A percentile compares a stretch with the other conserved stretches of the same genome.
These are phyloP conservation scores for Pachypanchax playfairii DNA, from an alignment of 2,113 vertebrate genomes.

Conservation along the genomic window DNA sequence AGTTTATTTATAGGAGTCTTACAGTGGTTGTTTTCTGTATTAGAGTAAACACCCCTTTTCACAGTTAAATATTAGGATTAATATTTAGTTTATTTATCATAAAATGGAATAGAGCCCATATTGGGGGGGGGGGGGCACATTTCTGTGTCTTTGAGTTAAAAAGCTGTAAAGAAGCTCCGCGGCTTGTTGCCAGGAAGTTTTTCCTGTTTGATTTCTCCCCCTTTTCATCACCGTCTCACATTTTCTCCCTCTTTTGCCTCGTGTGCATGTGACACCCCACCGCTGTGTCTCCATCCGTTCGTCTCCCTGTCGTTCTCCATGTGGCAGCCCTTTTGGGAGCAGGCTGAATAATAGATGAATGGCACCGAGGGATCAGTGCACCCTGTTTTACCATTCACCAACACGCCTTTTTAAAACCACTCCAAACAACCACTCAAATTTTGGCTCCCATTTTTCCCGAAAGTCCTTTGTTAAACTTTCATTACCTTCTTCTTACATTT, in stretches of 20 bases:
- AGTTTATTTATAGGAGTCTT: too few species aligned
- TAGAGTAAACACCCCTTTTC: too few species aligned
- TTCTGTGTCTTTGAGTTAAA: too few species aligned
- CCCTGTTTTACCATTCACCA: slow-evolving; percentile 23
- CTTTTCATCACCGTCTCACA: not conserved
- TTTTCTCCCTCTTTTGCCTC: slow-evolving; percentile 20
- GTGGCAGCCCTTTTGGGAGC: slow-evolving; percentile 36
- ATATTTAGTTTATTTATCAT: too few species aligned
- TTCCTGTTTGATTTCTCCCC: not conserved
- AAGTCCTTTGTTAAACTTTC: not conserved
- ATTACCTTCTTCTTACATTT: not conserved
- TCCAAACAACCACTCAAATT: slow-evolving; percentile 27
- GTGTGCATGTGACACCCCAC: slow-evolving; percentile 24
- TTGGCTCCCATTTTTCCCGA: slow-evolving; percentile 7
- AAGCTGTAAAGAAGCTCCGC: too few species aligned
- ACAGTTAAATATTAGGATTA: too few species aligned
- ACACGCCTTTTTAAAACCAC: slow-evolving; percentile 6
- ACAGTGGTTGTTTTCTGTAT: too few species aligned
- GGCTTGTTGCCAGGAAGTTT: not conserved
- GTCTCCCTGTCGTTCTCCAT: slow-evolving; percentile 38
- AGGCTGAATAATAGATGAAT: slow-evolving; percentile 72
- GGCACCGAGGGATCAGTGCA: slow-evolving; percentile 38
- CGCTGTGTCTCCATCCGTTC: slow-evolving; percentile 21
- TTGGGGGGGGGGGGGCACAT: too few species aligned
- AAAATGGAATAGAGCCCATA: too few species aligned